These are phyloP conservation scores for Saccostrea glomerata DNA, from an alignment of 1,140 invertebrate genomes.

Conservation along the genomic window DNA sequence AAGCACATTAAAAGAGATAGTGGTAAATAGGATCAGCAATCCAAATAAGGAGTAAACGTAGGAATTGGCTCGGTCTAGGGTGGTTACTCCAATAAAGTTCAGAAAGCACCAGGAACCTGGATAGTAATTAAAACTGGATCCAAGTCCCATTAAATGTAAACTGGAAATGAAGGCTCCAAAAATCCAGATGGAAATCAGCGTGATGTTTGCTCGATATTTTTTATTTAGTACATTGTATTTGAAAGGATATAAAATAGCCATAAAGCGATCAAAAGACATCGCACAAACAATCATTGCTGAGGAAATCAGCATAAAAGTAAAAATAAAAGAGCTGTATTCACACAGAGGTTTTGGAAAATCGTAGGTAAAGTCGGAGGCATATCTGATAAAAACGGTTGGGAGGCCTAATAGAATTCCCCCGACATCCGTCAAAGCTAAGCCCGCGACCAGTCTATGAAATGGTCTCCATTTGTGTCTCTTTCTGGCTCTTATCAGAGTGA, in stretches of 20 bases:
- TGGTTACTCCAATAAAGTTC: slow-evolving; percentile 64
- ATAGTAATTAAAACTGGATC: slow-evolving; percentile 69
- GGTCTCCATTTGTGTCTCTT: slow-evolving; percentile 62
- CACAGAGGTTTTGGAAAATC: slow-evolving; percentile 69
- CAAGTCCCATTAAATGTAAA: slow-evolving; percentile 76
- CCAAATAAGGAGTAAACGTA: slow-evolving; percentile 71
- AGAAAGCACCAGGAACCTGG: slow-evolving; percentile 79
- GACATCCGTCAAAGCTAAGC: slow-evolving; percentile 68
- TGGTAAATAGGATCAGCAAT: slow-evolving; percentile 44
- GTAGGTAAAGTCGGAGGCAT: slow-evolving; percentile 64
- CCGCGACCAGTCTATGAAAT: slow-evolving; percentile 68
- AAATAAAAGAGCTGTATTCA: slow-evolving; percentile 76
- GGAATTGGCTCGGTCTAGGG: slow-evolving; percentile 61
- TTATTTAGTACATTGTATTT: slow-evolving; percentile 72
- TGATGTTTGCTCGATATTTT: slow-evolving; percentile 63
- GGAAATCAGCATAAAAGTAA: slow-evolving; percentile 75
- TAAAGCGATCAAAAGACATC: slow-evolving; percentile 77
- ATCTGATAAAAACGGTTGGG: slow-evolving; percentile 67
- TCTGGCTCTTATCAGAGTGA: slow-evolving; percentile 59
- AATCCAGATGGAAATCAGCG: slow-evolving; percentile 68
- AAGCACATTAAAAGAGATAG: background rate
- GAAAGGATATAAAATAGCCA: slow-evolving; percentile 77
- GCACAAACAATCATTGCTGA: slow-evolving; percentile 77
- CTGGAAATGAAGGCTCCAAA: slow-evolving; percentile 69
- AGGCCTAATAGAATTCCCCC: slow-evolving; percentile 67